phyloP scores from a whole-genome alignment of 2,888 invertebrate genomes.

The Acleris laterana region DNA sequence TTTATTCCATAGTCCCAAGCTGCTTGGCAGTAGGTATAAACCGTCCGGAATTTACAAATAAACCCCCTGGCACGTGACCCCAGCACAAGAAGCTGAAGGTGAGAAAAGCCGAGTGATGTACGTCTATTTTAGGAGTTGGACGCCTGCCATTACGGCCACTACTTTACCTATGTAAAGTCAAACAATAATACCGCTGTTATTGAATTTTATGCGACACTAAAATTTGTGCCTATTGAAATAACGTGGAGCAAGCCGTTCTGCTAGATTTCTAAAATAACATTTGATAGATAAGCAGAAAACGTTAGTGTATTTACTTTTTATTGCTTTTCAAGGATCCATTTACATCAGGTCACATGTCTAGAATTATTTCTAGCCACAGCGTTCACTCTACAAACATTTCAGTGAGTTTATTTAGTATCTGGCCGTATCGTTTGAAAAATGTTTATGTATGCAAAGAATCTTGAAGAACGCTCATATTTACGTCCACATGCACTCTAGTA shows the following conservation, averaged over 20 bases:
- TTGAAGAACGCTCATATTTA: slow-evolving; percentile 15
- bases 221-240: slow-evolving; percentile 2
- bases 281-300: too few species aligned
- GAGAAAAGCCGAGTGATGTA: slow-evolving; percentile 37
- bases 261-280: neutral
- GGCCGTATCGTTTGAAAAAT: neutral
- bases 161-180: slow-evolving; percentile 36
- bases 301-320: neutral
- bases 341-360: neutral
- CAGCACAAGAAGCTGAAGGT: slow-evolving; percentile 35
- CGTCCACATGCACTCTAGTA: slow-evolving; percentile 8
- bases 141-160: slow-evolving; percentile 22
- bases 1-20: neutral
- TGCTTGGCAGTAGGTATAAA: neutral
- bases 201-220: slow-evolving; percentile 20
- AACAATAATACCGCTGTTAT: slow-evolving; percentile 30
- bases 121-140: slow-evolving; percentile 34
- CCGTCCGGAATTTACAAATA: slow-evolving; percentile 31
- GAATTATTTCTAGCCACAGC: neutral
- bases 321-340: neutral
- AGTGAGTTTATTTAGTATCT: slow-evolving; percentile 7
- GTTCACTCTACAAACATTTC: neutral
- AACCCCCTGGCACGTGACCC: slow-evolving; percentile 27
- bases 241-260: neutral
- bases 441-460: slow-evolving; percentile 11